Evolutionary conservation across 2,888 invertebrate genomes (phyloP).

Genomic region (Ophioninae sp.): DNA sequence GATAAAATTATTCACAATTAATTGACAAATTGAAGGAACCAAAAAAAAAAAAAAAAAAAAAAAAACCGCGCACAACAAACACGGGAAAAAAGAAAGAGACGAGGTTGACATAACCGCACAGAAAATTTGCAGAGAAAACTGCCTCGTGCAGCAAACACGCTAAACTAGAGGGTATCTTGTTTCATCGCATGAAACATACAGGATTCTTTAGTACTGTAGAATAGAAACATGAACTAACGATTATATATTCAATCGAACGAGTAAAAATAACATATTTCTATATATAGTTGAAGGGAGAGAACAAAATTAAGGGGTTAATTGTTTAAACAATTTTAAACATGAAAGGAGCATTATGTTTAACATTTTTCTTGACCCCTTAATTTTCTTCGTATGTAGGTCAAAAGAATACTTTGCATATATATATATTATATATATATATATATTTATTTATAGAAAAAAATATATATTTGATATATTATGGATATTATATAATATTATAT

Average conservation of each 20-base stretch:
- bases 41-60: background rate
- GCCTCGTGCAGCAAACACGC: constrained; percentile 18
- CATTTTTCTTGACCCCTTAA: too few relatives aligned
- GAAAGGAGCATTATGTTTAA: too few relatives aligned
- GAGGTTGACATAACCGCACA: constrained; percentile 36
- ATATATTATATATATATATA: too few relatives aligned
- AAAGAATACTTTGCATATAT: too few relatives aligned
- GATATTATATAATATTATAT: too few relatives aligned
- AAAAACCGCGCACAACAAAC: background rate
- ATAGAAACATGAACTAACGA: constrained; percentile 14
- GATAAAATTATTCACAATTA: background rate
- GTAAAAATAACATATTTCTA: background rate
- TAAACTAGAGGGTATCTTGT: constrained; percentile 45
- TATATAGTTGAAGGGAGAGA: background rate
- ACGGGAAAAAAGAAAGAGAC: too few relatives aligned
- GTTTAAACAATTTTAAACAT: too few relatives aligned
- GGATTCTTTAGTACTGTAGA: background rate
- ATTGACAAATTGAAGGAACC: background rate
- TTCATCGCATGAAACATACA: constrained; percentile 41
- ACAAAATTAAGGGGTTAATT: background rate
- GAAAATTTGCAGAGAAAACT: constrained; percentile 37
- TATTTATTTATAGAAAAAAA: too few relatives aligned
- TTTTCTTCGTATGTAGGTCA: too few relatives aligned
- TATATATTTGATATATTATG: too few relatives aligned
- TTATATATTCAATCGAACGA: constrained; percentile 2